Percentiles rank a stretch among this genome's conserved stretches.
Conservation (phyloP, 2,888 invertebrate genomes). For the Archips crataeganus region DNA sequence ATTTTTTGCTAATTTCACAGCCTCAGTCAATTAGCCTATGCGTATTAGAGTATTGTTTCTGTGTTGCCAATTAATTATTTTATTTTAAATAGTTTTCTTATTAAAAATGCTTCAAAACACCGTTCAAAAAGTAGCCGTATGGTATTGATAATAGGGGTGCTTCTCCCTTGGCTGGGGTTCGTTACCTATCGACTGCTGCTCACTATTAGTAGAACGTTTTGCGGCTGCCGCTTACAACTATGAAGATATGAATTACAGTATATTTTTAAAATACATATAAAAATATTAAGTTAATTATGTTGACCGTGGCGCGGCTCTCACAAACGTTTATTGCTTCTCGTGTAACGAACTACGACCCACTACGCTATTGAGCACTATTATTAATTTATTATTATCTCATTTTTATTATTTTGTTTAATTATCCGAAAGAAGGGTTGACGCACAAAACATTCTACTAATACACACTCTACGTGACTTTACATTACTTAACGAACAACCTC, state of each 20-base stretch:
- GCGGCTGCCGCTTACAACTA: conserved; percentile 77
- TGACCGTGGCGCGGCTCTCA: conserved; percentile 68
- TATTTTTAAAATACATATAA: conserved; percentile 84
- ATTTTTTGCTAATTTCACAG: conserved; percentile 86
- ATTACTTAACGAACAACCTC: conserved; percentile 69
- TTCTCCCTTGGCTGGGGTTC: conserved; percentile 77
- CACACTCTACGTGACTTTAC: conserved; percentile 60
- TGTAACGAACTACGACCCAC: conserved; percentile 65
- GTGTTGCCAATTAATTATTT: conserved; percentile 82
- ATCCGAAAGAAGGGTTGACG: conserved; percentile 71
- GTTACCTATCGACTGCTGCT: conserved; percentile 57
- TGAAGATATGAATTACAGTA: conserved; percentile 84
- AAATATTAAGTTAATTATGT: conserved; percentile 80
- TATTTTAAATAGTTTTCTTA: conserved; percentile 55
- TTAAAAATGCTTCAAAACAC: conserved; percentile 84
- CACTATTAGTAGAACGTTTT: conserved; percentile 76
- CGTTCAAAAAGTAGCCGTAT: conserved; percentile 84
- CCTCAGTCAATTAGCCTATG: conserved; percentile 86
- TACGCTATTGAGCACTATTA: conserved; percentile 83
- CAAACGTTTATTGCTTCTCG: conserved; percentile 79
- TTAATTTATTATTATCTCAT: conserved; percentile 64
- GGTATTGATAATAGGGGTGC: conserved; percentile 79
- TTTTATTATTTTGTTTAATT: conserved; percentile 63
- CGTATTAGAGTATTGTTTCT: conserved; percentile 84
- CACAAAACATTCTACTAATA: conserved; percentile 80